Conservation (phyloP, 2,888 invertebrate species). For the Lasioglossum pauxillum region DNA sequence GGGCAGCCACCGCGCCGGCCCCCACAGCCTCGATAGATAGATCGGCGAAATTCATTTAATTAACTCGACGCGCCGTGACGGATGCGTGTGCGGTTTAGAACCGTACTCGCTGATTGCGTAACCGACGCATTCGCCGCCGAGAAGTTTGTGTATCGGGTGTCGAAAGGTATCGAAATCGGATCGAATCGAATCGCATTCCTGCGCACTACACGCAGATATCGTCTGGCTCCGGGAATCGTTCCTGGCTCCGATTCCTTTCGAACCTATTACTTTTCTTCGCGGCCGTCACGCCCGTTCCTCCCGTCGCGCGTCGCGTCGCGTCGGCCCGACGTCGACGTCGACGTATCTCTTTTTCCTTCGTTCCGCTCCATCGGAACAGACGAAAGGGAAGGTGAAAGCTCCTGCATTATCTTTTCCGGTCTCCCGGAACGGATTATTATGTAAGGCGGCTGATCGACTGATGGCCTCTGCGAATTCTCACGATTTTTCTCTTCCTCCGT, state of each 20-base stretch:
- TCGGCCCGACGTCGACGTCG: not conserved
- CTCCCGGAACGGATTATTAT: conserved; percentile 8
- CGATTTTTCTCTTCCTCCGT: not conserved
- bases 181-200: conserved; percentile 69
- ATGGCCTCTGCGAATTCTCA: not conserved
- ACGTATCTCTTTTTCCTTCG: not conserved
- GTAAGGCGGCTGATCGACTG: conserved; percentile 7
- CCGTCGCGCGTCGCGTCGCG: too few relatives aligned
- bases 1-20: not conserved
- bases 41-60: conserved; percentile 59
- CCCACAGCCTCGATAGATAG: not conserved
- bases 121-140: conserved; percentile 48
- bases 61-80: conserved; percentile 40
- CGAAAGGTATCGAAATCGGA: conserved; percentile 74
- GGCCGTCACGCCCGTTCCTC: not conserved
- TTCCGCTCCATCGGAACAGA: conserved; percentile 14
- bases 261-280: not conserved
- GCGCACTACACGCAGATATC: conserved; percentile 49
- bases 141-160: conserved; percentile 62
- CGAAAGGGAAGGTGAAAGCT: conserved; percentile 35
- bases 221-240: conserved; percentile 31
- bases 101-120: conserved; percentile 47
- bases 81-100: conserved; percentile 12
- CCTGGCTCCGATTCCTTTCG: conserved; percentile 12
- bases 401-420: conserved; percentile 12